These are phyloP conservation scores for Aselliscus stoliczkanus DNA, from an alignment of 2,797 vertebrate genomes.

Conservation along the genomic window DNA sequence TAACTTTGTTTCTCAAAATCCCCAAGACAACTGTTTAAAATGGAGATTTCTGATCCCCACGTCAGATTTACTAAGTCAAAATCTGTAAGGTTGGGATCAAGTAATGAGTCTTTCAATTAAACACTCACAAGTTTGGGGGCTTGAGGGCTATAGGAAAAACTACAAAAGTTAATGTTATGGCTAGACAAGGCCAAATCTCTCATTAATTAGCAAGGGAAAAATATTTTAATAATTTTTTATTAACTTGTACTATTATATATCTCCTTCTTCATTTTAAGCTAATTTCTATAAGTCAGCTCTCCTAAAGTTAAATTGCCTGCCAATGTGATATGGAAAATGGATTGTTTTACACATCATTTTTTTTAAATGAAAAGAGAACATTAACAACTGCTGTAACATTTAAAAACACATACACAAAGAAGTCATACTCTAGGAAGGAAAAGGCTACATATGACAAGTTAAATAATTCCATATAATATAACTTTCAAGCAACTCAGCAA, in stretches of 20 bases:
- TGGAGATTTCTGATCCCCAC: neutral
- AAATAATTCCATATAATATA: neutral
- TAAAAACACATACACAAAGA: neutral
- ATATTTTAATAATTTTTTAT: neutral
- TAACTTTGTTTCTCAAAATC: neutral
- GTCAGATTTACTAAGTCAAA: neutral
- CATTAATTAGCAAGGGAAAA: neutral
- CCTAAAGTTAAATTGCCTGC: neutral
- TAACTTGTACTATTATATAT: neutral
- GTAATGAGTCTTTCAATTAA: neutral
- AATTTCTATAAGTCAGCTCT: slow-evolving; percentile 24
- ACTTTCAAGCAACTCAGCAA: neutral
- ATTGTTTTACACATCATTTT: neutral
- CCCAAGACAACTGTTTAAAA: neutral
- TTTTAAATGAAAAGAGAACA: neutral
- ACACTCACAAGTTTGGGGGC: neutral
- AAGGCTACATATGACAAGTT: neutral
- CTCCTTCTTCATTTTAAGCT: slow-evolving; percentile 1
- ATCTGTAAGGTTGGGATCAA: neutral
- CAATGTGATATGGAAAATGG: neutral
- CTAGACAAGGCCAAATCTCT: neutral
- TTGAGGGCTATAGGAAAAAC: neutral
- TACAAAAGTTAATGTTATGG: neutral
- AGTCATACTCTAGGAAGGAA: neutral
- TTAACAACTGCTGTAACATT: neutral